Conservation (phyloP, 2,797 vertebrate genomes). For the Phrynocephalus vlangalii region DNA sequence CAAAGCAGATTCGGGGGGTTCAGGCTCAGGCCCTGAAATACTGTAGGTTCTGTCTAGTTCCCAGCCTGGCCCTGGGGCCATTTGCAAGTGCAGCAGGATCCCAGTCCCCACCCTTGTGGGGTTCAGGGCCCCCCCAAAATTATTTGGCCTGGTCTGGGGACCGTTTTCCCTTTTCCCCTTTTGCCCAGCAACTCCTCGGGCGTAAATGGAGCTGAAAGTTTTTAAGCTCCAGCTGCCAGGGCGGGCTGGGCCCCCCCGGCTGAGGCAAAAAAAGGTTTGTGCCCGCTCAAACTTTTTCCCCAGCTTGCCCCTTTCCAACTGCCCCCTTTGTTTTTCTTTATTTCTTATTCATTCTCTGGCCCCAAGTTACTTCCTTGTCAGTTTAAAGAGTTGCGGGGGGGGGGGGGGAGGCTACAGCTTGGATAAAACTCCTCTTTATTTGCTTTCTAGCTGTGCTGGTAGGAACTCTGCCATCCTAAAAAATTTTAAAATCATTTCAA, state of each 20-base stretch:
- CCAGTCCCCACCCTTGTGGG: neutral
- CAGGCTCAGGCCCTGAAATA: neutral
- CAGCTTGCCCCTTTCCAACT: constrained; percentile 14
- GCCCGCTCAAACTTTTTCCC: neutral
- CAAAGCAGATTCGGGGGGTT: neutral
- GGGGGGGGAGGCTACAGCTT: too few species aligned
- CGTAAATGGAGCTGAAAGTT: constrained; percentile 35
- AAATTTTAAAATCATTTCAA: too few species aligned
- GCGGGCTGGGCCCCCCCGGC: constrained; percentile 42
- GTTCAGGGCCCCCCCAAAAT: constrained; percentile 11
- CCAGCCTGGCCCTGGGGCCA: too few species aligned
- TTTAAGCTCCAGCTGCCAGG: constrained; percentile 47
- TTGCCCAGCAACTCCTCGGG: constrained; percentile 20
- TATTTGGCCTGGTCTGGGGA: neutral
- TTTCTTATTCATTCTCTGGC: neutral
- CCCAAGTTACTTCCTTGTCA: neutral
- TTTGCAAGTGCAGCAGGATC: too few species aligned
- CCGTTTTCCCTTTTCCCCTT: neutral
- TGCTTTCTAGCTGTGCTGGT: too few species aligned
- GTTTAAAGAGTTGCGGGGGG: too few species aligned
- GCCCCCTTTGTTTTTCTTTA: neutral
- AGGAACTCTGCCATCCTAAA: too few species aligned
- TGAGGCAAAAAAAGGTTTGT: neutral
- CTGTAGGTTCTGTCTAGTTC: too few species aligned
- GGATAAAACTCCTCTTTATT: too few species aligned